Conservation (phyloP, 2,113 vertebrate species). For the Tragelaphus scriptus region DNA sequence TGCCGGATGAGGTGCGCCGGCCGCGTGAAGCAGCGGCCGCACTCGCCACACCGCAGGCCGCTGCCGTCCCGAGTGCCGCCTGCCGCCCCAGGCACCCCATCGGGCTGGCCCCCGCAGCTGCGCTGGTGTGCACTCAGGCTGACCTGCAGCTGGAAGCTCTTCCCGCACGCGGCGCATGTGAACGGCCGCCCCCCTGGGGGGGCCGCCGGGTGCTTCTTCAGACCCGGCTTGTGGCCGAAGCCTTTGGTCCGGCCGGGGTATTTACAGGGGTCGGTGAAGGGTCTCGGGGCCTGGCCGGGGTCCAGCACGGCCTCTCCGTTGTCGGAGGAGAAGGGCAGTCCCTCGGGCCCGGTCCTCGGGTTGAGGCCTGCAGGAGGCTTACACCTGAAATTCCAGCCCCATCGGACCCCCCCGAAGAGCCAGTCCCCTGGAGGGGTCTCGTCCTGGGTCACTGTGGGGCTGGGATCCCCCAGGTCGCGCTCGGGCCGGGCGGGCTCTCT, state of each 20-base stretch:
- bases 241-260: constrained; percentile 75
- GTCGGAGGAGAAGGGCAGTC: constrained; percentile 69
- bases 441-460: constrained; percentile 39
- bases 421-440: constrained; percentile 54
- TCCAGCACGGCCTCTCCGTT: constrained; percentile 59
- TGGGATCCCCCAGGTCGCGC: constrained; percentile 72
- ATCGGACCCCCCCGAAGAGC: constrained; percentile 70
- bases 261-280: constrained; percentile 73
- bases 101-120: constrained; percentile 74
- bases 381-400: constrained; percentile 74
- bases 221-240: constrained; percentile 66
- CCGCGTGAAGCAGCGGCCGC: constrained; percentile 88
- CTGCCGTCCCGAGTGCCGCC: constrained; percentile 14
- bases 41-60: constrained; percentile 53
- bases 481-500: constrained; percentile 72
- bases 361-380: constrained; percentile 66
- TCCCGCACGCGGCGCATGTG: constrained; percentile 82
- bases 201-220: constrained; percentile 45
- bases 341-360: constrained; percentile 60
- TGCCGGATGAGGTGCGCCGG: constrained; percentile 86
- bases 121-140: constrained; percentile 84
- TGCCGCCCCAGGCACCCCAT: background rate
- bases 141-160: constrained; percentile 85
- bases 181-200: constrained; percentile 66
- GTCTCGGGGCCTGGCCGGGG: constrained; percentile 62